Conservation (phyloP, 1,140 invertebrate species). For the Rhynchophorus ferrugineus region DNA sequence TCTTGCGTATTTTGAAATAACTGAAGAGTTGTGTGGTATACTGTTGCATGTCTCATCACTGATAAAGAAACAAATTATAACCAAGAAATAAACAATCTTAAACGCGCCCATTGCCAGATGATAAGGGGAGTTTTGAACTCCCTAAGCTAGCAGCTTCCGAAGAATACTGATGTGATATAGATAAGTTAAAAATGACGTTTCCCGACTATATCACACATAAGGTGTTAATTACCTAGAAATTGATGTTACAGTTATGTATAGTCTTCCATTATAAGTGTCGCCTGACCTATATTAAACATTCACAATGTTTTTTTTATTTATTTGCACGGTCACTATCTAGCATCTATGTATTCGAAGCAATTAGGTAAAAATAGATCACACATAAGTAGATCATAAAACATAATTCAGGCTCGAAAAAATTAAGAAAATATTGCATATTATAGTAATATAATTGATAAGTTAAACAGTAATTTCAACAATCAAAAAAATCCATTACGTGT, state of each 20-base stretch:
- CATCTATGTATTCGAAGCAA: too few relatives aligned
- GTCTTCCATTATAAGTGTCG: constrained; percentile 11
- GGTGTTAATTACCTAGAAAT: constrained; percentile 33
- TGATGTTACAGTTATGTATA: constrained; percentile 31
- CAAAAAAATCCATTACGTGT: too few relatives aligned
- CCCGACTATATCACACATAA: constrained; percentile 25
- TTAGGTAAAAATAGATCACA: too few relatives aligned
- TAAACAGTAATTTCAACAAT: too few relatives aligned
- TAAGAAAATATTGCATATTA: too few relatives aligned
- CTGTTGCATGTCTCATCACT: too few relatives aligned
- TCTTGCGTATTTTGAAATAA: constrained; percentile 35
- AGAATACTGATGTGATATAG: constrained; percentile 15
- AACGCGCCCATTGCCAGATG: constrained; percentile 2
- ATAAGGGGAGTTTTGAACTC: neutral
- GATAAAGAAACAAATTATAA: too few relatives aligned
- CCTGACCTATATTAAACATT: constrained; percentile 12
- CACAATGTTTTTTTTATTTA: constrained; percentile 17
- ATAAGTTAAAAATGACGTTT: constrained; percentile 20
- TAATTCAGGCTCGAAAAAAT: too few relatives aligned
- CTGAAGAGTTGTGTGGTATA: constrained; percentile 20
- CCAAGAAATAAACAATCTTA: too few relatives aligned
- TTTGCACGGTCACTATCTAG: constrained; percentile 14
- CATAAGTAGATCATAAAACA: too few relatives aligned
- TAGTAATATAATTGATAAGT: too few relatives aligned
- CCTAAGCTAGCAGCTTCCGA: neutral